Evolutionary conservation across 2,113 vertebrate genomes (phyloP).

Genomic region (Mystacornis crossleyi): DNA sequence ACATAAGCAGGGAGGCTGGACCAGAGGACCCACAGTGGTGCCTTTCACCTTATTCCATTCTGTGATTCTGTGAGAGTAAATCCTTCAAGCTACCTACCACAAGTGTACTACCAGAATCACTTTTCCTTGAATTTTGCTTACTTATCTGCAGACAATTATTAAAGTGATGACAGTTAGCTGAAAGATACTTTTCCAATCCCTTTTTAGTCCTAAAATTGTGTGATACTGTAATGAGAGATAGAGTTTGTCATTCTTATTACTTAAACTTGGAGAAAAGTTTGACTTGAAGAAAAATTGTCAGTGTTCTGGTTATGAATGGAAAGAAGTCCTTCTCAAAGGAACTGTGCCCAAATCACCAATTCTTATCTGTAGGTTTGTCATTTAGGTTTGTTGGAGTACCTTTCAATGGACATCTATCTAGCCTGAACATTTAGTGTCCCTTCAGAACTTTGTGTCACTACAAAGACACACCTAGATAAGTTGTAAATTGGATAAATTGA

Average conservation of each 20-base stretch:
- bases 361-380: background rate
- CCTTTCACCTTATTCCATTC: background rate
- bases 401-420: background rate
- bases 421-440: fast-evolving
- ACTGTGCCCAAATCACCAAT: background rate
- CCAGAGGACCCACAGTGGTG: too few species aligned
- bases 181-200: background rate
- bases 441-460: background rate
- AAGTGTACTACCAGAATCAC: too few species aligned
- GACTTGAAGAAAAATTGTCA: background rate
- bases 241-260: background rate
- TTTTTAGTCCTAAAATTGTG: background rate
- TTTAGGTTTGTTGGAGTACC: background rate
- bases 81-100: background rate
- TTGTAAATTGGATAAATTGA: background rate
- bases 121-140: background rate
- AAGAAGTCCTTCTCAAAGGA: background rate
- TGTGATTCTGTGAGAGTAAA: background rate
- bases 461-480: background rate
- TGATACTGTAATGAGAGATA: fast-evolving
- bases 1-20: background rate
- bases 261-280: background rate
- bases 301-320: background rate
- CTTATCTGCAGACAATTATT: background rate
- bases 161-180: background rate